phyloP scores from a whole-genome alignment of 2,888 invertebrate species.

The Chrysolina haemoptera region DNA sequence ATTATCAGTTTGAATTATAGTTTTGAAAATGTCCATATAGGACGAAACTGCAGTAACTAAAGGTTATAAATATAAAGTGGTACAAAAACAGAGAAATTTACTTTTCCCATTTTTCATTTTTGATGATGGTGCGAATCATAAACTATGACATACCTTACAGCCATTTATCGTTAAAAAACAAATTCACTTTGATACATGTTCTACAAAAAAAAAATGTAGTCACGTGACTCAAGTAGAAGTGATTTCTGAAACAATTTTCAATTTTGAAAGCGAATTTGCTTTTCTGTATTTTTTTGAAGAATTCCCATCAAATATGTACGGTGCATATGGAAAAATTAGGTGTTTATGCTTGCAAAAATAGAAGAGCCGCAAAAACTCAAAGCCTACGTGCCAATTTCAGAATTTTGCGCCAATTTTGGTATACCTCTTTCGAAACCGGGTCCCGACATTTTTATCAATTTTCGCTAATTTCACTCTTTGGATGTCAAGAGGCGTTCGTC shows the following conservation, averaged over 20 bases:
- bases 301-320: not conserved
- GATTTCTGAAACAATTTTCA: no score
- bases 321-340: not conserved
- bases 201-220: no score
- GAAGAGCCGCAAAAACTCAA: conserved; percentile 51
- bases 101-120: no score
- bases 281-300: no score
- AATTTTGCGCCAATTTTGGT: conserved; percentile 40
- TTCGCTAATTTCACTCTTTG: conserved; percentile 55
- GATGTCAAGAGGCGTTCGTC: conserved; percentile 63
- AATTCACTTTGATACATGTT: no score
- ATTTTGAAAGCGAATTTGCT: no score
- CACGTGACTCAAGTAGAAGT: not conserved
- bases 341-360: conserved; percentile 63
- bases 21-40: no score
- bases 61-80: no score
- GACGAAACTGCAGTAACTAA: no score
- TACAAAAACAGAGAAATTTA: no score
- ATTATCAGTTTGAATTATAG: no score
- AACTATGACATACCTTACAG: not conserved
- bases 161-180: not conserved
- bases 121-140: conserved; percentile 1
- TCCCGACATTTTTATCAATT: conserved; percentile 53
- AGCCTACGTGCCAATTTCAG: conserved; percentile 34
- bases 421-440: conserved; percentile 54